These are phyloP conservation scores for Odobenus rosmarus DNA, from an alignment of 2,113 vertebrate species.

Conservation along the genomic window DNA sequence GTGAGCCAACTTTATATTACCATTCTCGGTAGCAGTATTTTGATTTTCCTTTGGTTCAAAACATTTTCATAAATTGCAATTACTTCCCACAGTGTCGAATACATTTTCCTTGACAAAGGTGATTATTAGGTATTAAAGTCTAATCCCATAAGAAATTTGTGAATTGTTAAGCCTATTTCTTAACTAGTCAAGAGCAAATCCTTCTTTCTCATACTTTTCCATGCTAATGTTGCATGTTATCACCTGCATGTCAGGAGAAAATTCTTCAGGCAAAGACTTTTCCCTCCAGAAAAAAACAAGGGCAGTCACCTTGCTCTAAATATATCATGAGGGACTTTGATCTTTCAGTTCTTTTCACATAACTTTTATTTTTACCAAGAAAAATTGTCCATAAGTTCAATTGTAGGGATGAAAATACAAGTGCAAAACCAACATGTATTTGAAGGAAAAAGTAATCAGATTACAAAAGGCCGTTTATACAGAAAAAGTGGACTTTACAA, in stretches of 20 bases:
- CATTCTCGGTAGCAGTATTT: neutral
- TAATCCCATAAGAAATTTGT: constrained; percentile 85
- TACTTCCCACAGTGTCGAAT: constrained; percentile 71
- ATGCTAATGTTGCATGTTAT: constrained; percentile 44
- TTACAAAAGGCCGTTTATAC: neutral
- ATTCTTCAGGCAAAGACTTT: constrained; percentile 54
- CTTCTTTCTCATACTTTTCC: constrained; percentile 80
- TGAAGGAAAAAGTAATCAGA: neutral
- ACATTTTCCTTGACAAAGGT: constrained; percentile 85
- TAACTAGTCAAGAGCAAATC: constrained; percentile 83
- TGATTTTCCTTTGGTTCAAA: constrained; percentile 67
- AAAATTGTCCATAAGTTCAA: constrained; percentile 5
- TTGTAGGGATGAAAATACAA: neutral
- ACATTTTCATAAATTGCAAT: constrained; percentile 79
- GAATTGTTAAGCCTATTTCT: constrained; percentile 83
- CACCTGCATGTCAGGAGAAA: constrained; percentile 62
- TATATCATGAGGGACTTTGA: neutral
- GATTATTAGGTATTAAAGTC: constrained; percentile 85
- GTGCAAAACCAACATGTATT: constrained; percentile 23
- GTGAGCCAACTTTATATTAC: neutral
- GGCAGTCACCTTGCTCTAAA: constrained; percentile 5
- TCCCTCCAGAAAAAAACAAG: constrained; percentile 45
- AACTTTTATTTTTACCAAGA: neutral
- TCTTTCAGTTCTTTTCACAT: neutral
- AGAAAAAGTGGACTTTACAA: neutral